Percentiles rank a stretch among this genome's conserved stretches.
Conservation (phyloP, 2,113 vertebrate genomes). For the Hippopotamus amphibius region DNA sequence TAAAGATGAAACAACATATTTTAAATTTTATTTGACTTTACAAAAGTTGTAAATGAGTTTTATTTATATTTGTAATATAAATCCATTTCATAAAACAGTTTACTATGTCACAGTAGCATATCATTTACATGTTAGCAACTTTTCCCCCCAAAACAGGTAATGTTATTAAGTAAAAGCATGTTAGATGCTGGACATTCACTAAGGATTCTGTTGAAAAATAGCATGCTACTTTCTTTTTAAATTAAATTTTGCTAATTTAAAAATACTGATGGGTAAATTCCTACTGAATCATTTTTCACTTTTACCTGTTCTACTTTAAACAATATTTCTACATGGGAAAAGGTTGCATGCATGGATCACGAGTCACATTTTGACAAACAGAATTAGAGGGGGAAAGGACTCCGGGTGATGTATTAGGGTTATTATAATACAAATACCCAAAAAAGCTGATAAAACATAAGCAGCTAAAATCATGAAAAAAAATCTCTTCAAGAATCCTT, state of each 20-base stretch:
- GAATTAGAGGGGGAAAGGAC: neutral
- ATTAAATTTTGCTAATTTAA: slow-evolving; percentile 38
- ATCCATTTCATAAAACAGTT: neutral
- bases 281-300: neutral
- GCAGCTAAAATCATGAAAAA: neutral
- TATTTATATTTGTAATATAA: neutral
- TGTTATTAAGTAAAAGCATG: neutral
- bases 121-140: neutral
- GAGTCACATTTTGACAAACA: slow-evolving; percentile 54
- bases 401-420: neutral
- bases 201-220: neutral
- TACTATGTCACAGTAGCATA: neutral
- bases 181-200: neutral
- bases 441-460: slow-evolving; percentile 67
- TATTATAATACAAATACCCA: slow-evolving; percentile 59
- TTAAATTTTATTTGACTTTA: neutral
- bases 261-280: neutral
- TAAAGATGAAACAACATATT: neutral
- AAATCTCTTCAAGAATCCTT: slow-evolving; percentile 50
- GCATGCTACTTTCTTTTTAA: neutral
- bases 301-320: slow-evolving; percentile 42
- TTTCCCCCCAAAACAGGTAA: neutral
- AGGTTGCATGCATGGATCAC: neutral
- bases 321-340: neutral
- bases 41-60: neutral